These are phyloP conservation scores for Patagioenas fasciata DNA, from an alignment of 2,113 vertebrate genomes.

Conservation along the genomic window DNA sequence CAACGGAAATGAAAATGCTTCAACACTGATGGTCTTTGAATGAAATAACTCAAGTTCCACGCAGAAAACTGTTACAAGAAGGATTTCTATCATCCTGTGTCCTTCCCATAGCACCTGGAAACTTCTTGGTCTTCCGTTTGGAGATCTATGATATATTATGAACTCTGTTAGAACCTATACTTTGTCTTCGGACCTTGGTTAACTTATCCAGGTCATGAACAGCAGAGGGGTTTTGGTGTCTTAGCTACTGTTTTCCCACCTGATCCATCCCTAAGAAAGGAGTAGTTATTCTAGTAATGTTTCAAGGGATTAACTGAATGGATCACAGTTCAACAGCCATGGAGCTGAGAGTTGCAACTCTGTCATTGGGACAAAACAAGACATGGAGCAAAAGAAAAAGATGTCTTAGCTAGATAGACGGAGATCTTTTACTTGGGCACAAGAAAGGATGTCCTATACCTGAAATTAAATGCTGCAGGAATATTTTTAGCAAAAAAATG, in stretches of 20 bases:
- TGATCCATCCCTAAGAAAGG: background rate
- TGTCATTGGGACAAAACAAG: background rate
- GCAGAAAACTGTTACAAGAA: background rate
- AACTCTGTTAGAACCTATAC: background rate
- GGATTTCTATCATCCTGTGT: background rate
- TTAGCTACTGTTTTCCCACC: background rate
- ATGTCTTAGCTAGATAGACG: background rate
- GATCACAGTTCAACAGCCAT: background rate
- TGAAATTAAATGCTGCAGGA: background rate
- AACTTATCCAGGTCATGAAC: background rate
- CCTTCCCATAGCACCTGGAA: background rate
- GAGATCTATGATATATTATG: background rate
- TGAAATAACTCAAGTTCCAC: background rate
- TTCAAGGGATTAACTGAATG: background rate
- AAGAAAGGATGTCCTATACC: background rate
- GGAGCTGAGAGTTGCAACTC: background rate
- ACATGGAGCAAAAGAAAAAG: rapidly evolving
- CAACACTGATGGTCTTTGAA: background rate
- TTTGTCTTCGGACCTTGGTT: background rate
- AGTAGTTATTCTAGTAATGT: rapidly evolving
- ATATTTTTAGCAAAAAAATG: background rate
- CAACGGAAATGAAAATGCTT: background rate
- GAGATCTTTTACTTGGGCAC: background rate
- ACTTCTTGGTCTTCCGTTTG: background rate
- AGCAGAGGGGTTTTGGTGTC: background rate